Evolutionary conservation across 2,113 vertebrate species (phyloP).

Genomic region (Stomatorhinus ivindoensis): DNA sequence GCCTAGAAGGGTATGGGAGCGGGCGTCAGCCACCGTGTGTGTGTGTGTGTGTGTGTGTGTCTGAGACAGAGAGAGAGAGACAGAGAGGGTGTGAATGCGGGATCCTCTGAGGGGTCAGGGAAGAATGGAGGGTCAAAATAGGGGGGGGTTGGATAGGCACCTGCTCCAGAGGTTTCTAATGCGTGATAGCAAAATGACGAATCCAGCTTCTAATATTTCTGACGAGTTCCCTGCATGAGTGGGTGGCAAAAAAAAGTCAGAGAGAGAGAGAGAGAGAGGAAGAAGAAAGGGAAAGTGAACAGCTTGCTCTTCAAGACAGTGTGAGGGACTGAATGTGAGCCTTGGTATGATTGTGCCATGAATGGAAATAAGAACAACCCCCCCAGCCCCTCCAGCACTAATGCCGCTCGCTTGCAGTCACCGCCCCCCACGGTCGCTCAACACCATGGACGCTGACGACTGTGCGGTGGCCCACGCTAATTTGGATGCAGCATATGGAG

Average conservation of each 20-base stretch:
- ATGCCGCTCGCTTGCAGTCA: neutral
- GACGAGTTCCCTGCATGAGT: constrained; percentile 13
- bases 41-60: constrained; percentile 18
- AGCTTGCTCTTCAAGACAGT: neutral
- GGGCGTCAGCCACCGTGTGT: constrained; percentile 11
- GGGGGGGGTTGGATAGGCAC: neutral
- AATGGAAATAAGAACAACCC: constrained; percentile 20
- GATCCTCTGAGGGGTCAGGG: constrained; percentile 5
- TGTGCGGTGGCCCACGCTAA: constrained; percentile 18
- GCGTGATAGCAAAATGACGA: constrained; percentile 9
- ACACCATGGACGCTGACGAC: constrained; percentile 1
- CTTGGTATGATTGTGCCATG: constrained; percentile 16
- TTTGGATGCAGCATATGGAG: constrained; percentile 18
- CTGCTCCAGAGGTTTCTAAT: constrained; percentile 20
- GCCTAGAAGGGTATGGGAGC: constrained; percentile 37
- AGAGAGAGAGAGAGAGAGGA: constrained; percentile 4
- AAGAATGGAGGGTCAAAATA: constrained; percentile 2
- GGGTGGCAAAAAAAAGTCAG: constrained; percentile 17
- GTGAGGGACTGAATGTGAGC: constrained; percentile 12
- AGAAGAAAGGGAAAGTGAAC: neutral
- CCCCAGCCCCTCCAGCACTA: neutral
- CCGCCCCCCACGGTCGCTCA: constrained; percentile 1
- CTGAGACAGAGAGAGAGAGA: constrained; percentile 16
- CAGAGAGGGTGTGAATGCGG: neutral
- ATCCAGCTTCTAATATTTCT: constrained; percentile 9